Base-by-base conservation (phyloP, 2,797 vertebrate genomes). In the Cetoscarus ocellatus region DNA sequence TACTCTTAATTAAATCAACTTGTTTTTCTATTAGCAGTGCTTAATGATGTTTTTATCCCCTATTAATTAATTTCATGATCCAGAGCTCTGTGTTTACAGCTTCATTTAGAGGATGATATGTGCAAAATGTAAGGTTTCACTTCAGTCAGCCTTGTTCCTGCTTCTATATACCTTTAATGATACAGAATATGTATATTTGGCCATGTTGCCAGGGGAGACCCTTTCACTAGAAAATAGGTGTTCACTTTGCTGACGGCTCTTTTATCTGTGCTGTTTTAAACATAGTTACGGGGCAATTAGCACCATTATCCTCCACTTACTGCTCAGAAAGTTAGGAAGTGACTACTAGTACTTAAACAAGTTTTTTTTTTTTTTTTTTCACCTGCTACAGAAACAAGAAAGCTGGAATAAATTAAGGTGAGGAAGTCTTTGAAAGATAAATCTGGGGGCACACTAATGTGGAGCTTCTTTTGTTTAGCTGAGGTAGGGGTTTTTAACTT, bases 41-140 rank as follows among this genome's bases (percentile, higher is more conserved):
- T 81, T 77, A 66, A 76, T 84, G 67, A 70, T 72, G 75, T 78
- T 88, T 87, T 85, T 80, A 71, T 82, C 58, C 60, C 3, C 2
- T 72, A 55, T 78, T 86, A 81, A 92, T 92, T 86, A 83, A 91
- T 84, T 88, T 88, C 78, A 77, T 70, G 86, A 91, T 79, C 81
- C 72, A 86, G 61, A 85, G 84, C 77, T 84, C 87, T 84, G 75
- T 58, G 68, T 86, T 79, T 67, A 66, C 72, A 59, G 70, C 69
- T 53, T 80, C 9, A 50, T 80, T 85, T 70, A 62, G 54, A 74
- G 79, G 76, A 87, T 87, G 79, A 86, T 84, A 62, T 64, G 79
- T 70, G 60, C 81, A 64, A 84, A 59, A 73, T 80, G 62, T 68
- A 61, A 75, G 62, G 53, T 84, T 84, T 86, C 60, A 42, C 73